phyloP scores from a whole-genome alignment of 92 coral and sea anemone species.

The Parazoanthus swiftii region DNA sequence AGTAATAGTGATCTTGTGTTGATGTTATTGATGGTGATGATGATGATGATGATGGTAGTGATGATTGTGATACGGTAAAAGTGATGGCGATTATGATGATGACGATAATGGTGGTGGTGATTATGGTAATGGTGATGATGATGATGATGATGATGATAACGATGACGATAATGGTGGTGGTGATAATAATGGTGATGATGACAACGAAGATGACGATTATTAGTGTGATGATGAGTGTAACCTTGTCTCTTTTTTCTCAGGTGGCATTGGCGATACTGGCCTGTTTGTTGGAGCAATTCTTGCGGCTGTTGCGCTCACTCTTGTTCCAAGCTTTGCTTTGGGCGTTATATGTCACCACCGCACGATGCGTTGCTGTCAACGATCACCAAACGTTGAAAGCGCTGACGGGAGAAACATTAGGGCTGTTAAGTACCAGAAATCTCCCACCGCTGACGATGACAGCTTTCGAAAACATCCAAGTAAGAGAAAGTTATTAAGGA shows the following conservation, averaged over 20 bases:
- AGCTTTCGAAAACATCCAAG: slow-evolving; percentile 49
- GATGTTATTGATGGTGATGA: too few species aligned
- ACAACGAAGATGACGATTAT: too few species aligned
- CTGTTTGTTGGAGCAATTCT: slow-evolving; percentile 71
- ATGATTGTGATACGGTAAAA: too few species aligned
- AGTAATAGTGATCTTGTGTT: too few species aligned
- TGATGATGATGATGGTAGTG: too few species aligned
- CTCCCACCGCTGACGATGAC: slow-evolving; percentile 61
- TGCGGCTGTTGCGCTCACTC: slow-evolving; percentile 60
- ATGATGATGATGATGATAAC: too few species aligned
- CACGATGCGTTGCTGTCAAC: slow-evolving; percentile 45
- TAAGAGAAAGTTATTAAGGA: slow-evolving; percentile 49
- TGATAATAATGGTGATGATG: too few species aligned
- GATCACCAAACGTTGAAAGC: slow-evolving; percentile 42
- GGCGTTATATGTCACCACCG: slow-evolving; percentile 71
- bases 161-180: too few species aligned
- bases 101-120: too few species aligned
- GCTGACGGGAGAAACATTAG: slow-evolving; percentile 46
- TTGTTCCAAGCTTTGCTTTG: slow-evolving; percentile 61
- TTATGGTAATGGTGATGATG: too few species aligned
- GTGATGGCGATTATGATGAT: too few species aligned
- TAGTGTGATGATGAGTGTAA: too few species aligned
- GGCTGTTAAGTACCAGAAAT: slow-evolving; percentile 67
- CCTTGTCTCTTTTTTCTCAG: not conserved
- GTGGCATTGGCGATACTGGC: slow-evolving; percentile 50